phyloP scores from a whole-genome alignment of 2,797 vertebrate genomes.

The Dromococcyx pavoninus region DNA sequence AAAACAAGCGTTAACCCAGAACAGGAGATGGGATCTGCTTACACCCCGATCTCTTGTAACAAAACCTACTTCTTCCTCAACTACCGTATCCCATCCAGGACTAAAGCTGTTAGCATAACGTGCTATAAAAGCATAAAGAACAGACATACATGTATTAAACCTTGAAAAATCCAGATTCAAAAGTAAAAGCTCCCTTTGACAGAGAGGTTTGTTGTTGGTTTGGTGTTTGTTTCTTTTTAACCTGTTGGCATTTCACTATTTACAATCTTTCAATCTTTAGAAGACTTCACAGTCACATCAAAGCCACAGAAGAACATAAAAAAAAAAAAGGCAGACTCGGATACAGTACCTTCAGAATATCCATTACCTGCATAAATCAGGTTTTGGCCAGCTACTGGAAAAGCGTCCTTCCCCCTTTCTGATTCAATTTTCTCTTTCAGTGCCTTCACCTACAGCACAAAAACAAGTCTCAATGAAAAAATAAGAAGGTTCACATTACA shows the following conservation, averaged over 20 bases:
- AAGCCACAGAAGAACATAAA: background rate
- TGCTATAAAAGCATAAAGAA: background rate
- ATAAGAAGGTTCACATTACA: background rate
- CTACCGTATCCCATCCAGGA: background rate
- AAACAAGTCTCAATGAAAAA: constrained; percentile 2
- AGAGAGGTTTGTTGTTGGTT: background rate
- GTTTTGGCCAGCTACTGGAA: constrained; percentile 91
- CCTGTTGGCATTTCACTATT: background rate
- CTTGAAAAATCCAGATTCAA: background rate
- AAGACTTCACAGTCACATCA: background rate
- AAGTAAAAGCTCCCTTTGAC: background rate
- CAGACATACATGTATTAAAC: background rate
- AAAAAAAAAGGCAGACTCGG: background rate
- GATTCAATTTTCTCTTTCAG: constrained; percentile 94
- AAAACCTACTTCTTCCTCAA: background rate
- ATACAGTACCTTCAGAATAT: background rate
- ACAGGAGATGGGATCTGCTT: background rate
- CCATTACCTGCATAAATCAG: constrained; percentile 95
- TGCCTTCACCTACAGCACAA: constrained; percentile 85
- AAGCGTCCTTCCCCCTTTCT: constrained; percentile 91
- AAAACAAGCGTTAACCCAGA: background rate
- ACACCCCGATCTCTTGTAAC: background rate
- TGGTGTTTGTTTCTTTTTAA: background rate
- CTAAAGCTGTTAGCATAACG: background rate
- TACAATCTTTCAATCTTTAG: background rate